A percentile compares a stretch with the other conserved stretches of the same genome.
phyloP scores from a whole-genome alignment of 2,888 invertebrate genomes.

The Hermaeophaga mercurialis region DNA sequence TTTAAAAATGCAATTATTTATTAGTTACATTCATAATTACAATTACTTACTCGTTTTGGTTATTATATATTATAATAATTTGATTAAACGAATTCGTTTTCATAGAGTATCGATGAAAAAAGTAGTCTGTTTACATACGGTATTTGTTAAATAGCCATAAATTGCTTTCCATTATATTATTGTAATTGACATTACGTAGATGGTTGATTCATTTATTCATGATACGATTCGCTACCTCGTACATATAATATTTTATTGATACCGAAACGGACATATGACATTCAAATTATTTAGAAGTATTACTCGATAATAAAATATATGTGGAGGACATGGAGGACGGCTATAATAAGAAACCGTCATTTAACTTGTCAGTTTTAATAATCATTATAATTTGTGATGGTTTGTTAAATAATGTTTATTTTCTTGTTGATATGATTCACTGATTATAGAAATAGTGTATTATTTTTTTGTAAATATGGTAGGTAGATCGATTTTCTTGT shows the following conservation, averaged over 20 bases:
- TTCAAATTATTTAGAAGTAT: conserved; percentile 9
- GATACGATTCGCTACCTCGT: conserved; percentile 1
- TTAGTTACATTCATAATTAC: no score
- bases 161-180: conserved; percentile 5
- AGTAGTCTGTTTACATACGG: background rate
- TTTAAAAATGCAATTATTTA: no score
- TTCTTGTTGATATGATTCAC: no score
- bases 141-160: background rate
- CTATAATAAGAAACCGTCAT: background rate
- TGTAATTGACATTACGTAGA: conserved; percentile 8
- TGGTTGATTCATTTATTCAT: conserved; percentile 3
- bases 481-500: no score
- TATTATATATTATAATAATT: no score
- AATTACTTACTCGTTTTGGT: no score
- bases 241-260: conserved; percentile 3
- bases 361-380: conserved; percentile 6
- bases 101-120: no score
- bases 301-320: conserved; percentile 1
- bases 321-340: background rate
- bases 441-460: no score
- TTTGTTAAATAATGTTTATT: background rate
- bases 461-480: no score
- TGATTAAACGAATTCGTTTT: no score
- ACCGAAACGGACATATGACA: conserved; percentile 2
- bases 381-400: background rate